Evolutionary conservation across 2,888 invertebrate genomes (phyloP).

Genomic region (Saturnia japonica): DNA sequence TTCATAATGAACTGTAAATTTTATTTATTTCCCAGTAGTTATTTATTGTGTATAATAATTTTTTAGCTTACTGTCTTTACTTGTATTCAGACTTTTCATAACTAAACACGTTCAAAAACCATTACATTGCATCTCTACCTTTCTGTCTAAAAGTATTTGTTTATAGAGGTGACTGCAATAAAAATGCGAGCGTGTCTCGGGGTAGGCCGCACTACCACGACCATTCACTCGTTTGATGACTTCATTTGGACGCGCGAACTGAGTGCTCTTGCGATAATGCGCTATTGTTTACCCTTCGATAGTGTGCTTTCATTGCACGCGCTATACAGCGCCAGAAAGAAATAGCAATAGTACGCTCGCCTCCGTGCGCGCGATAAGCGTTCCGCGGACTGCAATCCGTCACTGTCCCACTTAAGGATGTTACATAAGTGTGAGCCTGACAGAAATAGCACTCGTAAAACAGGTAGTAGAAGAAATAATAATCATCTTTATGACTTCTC

Average conservation of each 20-base stretch:
- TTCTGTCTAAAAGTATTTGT: slow-evolving; percentile 64
- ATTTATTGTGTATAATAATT: background rate
- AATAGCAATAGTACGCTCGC: slow-evolving; percentile 55
- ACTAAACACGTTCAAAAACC: slow-evolving; percentile 19
- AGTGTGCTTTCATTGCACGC: slow-evolving; percentile 78
- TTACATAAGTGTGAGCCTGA: slow-evolving; percentile 56
- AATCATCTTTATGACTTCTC: slow-evolving; percentile 83
- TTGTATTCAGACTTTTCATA: background rate
- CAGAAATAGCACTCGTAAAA: slow-evolving; percentile 73
- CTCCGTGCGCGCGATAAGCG: slow-evolving; percentile 55
- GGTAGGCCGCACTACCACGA: slow-evolving; percentile 65
- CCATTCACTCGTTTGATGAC: slow-evolving; percentile 82
- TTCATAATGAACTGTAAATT: background rate
- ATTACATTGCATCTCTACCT: slow-evolving; percentile 9
- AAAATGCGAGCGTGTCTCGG: slow-evolving; percentile 75
- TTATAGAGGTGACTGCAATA: slow-evolving; percentile 75
- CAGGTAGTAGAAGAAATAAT: slow-evolving; percentile 84
- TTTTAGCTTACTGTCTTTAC: background rate
- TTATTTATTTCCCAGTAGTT: background rate
- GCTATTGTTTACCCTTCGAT: slow-evolving; percentile 82
- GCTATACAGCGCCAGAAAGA: slow-evolving; percentile 68
- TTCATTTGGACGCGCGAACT: slow-evolving; percentile 78
- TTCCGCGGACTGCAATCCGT: slow-evolving; percentile 57
- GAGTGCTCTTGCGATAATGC: slow-evolving; percentile 79
- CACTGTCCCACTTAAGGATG: slow-evolving; percentile 53